A percentile compares a stretch with the other conserved stretches of the same genome.
Conservation (phyloP, 30 jellyfish, hydroid and myxozoan genomes). For the Turritopsis dohrnii region DNA sequence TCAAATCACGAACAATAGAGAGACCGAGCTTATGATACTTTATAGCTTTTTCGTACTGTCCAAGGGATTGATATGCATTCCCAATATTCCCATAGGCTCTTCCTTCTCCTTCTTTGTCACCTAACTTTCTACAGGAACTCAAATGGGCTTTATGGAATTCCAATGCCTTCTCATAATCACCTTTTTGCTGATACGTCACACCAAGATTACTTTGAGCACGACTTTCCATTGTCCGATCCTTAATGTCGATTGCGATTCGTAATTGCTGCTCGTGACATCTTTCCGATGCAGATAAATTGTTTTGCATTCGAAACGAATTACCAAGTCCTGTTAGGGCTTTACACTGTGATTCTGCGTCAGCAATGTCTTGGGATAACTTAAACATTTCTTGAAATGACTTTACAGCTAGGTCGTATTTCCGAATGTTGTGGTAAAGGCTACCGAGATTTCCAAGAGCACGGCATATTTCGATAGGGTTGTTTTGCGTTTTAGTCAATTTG, state of each 20-base stretch:
- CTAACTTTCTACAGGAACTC: conserved; percentile 51
- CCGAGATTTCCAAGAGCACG: conserved; percentile 62
- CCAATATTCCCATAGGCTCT: conserved; percentile 98
- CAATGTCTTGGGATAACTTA: conserved; percentile 34
- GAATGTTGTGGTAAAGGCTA: conserved; percentile 59
- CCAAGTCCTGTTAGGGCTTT: conserved; percentile 87
- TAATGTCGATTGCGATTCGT: conserved; percentile 50
- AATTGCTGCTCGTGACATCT: conserved; percentile 76
- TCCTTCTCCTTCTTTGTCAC: conserved; percentile 91
- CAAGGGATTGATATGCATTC: conserved; percentile 80
- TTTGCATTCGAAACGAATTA: conserved; percentile 66
- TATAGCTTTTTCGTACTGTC: conserved; percentile 78
- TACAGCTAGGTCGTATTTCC: conserved; percentile 53
- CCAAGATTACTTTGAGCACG: conserved; percentile 90
- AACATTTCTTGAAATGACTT: conserved; percentile 60
- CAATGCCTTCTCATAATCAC: conserved; percentile 69
- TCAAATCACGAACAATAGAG: conserved; percentile 52
- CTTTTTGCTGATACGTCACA: conserved; percentile 74
- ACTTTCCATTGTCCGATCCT: conserved; percentile 72
- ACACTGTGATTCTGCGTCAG: conserved; percentile 51
- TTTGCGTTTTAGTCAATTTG: conserved; percentile 42
- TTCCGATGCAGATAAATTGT: conserved; percentile 58
- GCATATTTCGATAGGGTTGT: conserved; percentile 41
- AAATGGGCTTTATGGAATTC: conserved; percentile 80
- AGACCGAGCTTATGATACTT: conserved; percentile 78